Conservation (phyloP, 2,888 invertebrate species). For the Ganaspis brasiliensis region DNA sequence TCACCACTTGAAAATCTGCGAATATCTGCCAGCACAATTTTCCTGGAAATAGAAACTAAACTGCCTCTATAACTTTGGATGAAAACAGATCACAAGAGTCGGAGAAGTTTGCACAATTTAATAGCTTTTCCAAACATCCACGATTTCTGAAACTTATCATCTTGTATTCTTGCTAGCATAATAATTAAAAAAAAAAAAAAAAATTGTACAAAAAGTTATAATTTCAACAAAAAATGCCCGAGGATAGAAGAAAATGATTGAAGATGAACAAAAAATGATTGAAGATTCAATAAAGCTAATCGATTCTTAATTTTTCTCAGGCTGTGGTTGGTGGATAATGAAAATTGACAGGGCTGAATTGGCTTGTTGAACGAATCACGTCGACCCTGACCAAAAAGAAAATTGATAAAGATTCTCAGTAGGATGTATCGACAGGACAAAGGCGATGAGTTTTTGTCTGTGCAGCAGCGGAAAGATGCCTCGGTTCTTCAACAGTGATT, state of each 20-base stretch:
- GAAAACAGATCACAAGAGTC: background rate
- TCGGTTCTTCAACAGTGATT: constrained; percentile 30
- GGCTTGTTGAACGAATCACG: constrained; percentile 24
- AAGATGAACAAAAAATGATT: background rate
- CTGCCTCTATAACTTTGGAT: background rate
- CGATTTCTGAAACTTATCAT: background rate
- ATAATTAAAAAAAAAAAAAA: too few species aligned
- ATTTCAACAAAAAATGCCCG: too few species aligned
- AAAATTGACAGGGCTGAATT: constrained; percentile 39
- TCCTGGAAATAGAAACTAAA: constrained; percentile 3
- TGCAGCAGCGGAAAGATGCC: constrained; percentile 19
- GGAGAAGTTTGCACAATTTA: too few species aligned
- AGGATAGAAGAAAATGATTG: too few species aligned
- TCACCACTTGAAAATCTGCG: constrained; percentile 60
- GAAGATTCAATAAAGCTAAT: constrained; percentile 4
- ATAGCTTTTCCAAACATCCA: too few species aligned
- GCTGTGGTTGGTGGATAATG: constrained; percentile 18
- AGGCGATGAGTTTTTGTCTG: constrained; percentile 31
- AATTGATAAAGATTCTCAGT: constrained; percentile 10
- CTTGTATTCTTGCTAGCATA: too few species aligned
- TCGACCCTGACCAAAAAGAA: constrained; percentile 8
- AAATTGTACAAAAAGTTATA: too few species aligned
- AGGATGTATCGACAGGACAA: constrained; percentile 29
- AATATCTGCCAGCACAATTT: constrained; percentile 58
- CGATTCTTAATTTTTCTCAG: background rate